These are phyloP conservation scores for Spinibarbus caldwelli DNA, from an alignment of 2,797 vertebrate species.

Conservation along the genomic window DNA sequence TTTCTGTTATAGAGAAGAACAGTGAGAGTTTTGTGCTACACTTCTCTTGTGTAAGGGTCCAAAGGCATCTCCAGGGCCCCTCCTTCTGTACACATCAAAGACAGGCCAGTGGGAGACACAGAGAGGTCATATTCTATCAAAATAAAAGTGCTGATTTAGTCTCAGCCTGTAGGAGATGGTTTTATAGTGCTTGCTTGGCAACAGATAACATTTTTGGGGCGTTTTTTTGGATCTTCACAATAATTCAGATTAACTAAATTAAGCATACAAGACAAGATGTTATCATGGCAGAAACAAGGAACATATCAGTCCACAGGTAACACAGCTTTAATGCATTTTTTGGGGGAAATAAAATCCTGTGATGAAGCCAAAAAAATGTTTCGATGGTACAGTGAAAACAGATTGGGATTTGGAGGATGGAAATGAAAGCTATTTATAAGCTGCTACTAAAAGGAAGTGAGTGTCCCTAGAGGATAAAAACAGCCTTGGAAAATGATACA, in stretches of 20 bases:
- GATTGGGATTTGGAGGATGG: conserved; percentile 71
- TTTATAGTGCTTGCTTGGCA: not conserved
- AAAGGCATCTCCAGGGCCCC: conserved; percentile 32
- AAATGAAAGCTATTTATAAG: conserved; percentile 81
- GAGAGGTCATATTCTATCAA: conserved; percentile 45
- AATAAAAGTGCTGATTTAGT: conserved; percentile 47
- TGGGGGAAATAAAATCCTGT: conserved; percentile 67
- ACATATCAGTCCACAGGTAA: conserved; percentile 19
- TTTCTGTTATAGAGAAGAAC: conserved; percentile 34
- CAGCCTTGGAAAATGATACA: conserved; percentile 83
- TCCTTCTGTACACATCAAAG: conserved; percentile 51
- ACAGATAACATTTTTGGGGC: not conserved
- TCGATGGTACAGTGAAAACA: conserved; percentile 77
- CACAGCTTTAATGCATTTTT: conserved; percentile 72
- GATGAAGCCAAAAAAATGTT: conserved; percentile 69
- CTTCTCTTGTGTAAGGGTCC: conserved; percentile 21
- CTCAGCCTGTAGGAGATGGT: conserved; percentile 1
- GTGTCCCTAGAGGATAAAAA: conserved; percentile 76
- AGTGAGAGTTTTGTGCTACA: conserved; percentile 46
- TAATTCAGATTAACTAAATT: conserved; percentile 12
- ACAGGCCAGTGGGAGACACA: conserved; percentile 14
- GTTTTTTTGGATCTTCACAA: not conserved
- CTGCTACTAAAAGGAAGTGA: conserved; percentile 79
- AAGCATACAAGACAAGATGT: conserved; percentile 1
- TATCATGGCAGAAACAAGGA: not conserved